phyloP scores from a whole-genome alignment of 2,888 invertebrate species.

The Pollenia amentaria region DNA sequence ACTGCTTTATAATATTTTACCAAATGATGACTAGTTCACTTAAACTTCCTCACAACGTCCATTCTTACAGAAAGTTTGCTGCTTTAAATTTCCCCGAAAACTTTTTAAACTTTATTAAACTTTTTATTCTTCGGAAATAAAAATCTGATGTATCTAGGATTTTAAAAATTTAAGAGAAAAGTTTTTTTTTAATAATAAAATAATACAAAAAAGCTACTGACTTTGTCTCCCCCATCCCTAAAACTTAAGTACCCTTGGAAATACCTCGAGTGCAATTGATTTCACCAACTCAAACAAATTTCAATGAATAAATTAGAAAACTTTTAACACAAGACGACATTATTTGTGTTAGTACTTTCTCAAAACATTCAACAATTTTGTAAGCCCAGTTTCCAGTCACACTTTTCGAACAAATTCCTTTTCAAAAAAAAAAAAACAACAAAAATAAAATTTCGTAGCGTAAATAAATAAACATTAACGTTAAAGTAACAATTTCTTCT shows the following conservation, averaged over 20 bases:
- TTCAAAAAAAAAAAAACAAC: background rate
- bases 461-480: constrained; percentile 22
- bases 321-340: constrained; percentile 20
- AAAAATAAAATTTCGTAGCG: background rate
- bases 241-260: background rate
- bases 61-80: too few relatives aligned
- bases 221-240: background rate
- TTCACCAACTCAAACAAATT: constrained; percentile 10
- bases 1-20: too few relatives aligned
- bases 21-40: too few relatives aligned
- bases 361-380: constrained; percentile 13
- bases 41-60: too few relatives aligned
- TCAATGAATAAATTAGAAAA: constrained; percentile 47
- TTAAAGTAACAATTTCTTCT: background rate
- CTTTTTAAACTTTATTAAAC: too few relatives aligned
- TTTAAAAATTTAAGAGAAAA: too few relatives aligned
- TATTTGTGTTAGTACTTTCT: background rate
- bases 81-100: too few relatives aligned
- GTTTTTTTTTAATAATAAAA: background rate
- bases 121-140: too few relatives aligned
- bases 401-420: background rate
- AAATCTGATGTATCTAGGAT: too few relatives aligned
- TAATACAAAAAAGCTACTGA: background rate
- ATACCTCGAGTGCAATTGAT: constrained; percentile 17
- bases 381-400: background rate